phyloP scores from a whole-genome alignment of 2,888 invertebrate species.

The Tipula unca region DNA sequence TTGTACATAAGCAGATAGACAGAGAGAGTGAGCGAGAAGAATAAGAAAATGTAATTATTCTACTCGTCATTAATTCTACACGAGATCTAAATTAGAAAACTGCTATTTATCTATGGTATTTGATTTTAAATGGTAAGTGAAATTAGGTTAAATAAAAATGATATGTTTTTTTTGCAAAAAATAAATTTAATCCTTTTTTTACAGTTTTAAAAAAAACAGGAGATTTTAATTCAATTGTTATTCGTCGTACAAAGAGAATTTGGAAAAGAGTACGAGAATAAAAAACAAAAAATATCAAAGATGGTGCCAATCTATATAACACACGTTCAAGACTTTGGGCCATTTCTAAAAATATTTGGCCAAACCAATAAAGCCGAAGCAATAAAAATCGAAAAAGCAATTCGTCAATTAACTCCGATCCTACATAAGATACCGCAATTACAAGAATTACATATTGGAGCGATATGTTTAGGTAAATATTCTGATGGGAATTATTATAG shows the following conservation, averaged over 20 bases:
- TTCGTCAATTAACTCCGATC: constrained; percentile 17
- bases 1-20: not conserved
- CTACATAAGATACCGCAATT: constrained; percentile 25
- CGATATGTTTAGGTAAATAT: constrained; percentile 58
- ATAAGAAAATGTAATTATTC: not conserved
- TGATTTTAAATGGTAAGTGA: not conserved
- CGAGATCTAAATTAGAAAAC: not conserved
- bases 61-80: not conserved
- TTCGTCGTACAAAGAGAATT: not conserved
- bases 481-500: constrained; percentile 58
- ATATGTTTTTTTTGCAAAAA: not conserved
- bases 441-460: constrained; percentile 29
- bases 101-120: not conserved
- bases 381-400: constrained; percentile 46
- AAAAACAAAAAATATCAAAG: not conserved
- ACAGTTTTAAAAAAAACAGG: not conserved
- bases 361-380: constrained; percentile 54
- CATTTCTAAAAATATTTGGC: constrained; percentile 63
- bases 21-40: not conserved
- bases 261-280: not conserved
- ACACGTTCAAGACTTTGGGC: constrained; percentile 58
- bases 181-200: not conserved
- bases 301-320: constrained; percentile 47
- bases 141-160: not conserved
- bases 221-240: not conserved